phyloP scores from a whole-genome alignment of 2,888 invertebrate genomes.

The Lampropteryx suffumata region DNA sequence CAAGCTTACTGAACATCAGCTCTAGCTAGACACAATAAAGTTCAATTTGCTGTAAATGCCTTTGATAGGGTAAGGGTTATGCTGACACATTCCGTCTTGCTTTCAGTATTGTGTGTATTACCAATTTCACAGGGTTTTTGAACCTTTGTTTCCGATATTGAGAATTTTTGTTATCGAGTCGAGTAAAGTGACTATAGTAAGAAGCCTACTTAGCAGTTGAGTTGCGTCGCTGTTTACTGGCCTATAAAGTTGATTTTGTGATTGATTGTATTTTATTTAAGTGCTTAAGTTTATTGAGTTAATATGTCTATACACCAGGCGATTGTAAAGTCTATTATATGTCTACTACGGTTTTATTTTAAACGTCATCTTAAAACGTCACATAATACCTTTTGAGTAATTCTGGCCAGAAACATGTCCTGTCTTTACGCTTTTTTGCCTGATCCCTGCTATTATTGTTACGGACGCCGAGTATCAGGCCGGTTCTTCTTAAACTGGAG shows the following conservation, averaged over 20 bases:
- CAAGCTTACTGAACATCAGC: constrained; percentile 24
- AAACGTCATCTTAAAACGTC: too few species aligned
- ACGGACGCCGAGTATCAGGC: too few species aligned
- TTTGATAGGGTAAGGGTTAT: constrained; percentile 37
- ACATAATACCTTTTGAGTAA: too few species aligned
- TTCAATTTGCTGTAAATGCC: constrained; percentile 24
- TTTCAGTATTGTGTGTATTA: constrained; percentile 50
- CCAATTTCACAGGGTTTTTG: constrained; percentile 41
- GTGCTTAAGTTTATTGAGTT: constrained; percentile 20
- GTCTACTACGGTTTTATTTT: too few species aligned
- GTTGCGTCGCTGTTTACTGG: constrained; percentile 25
- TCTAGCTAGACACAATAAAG: constrained; percentile 27
- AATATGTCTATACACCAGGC: background rate
- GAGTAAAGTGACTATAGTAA: constrained; percentile 1
- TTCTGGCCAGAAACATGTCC: too few species aligned
- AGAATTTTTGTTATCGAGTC: constrained; percentile 26
- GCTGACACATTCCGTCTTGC: constrained; percentile 55
- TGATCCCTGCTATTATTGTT: too few species aligned
- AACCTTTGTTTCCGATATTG: constrained; percentile 31
- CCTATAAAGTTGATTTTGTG: constrained; percentile 24
- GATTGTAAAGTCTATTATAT: too few species aligned
- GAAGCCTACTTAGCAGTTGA: constrained; percentile 27
- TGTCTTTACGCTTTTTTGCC: too few species aligned
- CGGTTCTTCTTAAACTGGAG: too few species aligned
- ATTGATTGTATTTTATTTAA: constrained; percentile 27